A percentile compares a stretch with the other conserved stretches of the same genome.
Conservation (phyloP, 92 coral and sea anemone species). For the Pocillopora grandis region DNA sequence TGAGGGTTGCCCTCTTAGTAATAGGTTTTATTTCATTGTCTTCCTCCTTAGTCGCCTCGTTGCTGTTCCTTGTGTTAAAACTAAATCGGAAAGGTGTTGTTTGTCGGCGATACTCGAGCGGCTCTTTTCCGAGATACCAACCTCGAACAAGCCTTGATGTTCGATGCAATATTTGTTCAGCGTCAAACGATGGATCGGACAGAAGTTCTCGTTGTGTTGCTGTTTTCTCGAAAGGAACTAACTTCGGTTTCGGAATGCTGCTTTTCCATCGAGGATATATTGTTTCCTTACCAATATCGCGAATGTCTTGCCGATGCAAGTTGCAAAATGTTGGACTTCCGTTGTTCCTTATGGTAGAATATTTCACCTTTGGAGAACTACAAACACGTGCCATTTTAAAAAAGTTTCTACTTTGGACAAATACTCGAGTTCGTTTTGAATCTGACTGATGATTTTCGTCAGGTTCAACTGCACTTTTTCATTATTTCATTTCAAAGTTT, state of each 20-base stretch:
- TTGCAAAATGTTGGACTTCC: not conserved
- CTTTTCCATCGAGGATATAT: not conserved
- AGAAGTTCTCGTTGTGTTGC: not conserved
- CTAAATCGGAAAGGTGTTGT: slow-evolving; percentile 14
- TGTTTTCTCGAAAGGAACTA: not conserved
- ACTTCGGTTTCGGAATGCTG: not conserved
- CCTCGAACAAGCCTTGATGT: slow-evolving; percentile 39
- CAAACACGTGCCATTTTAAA: slow-evolving; percentile 2
- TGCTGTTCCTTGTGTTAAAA: slow-evolving; percentile 10
- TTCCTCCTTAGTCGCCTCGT: not conserved
- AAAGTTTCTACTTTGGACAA: not conserved
- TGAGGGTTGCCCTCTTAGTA: not conserved
- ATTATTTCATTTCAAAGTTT: not conserved
- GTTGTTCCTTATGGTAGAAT: not conserved
- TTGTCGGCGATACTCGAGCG: slow-evolving; percentile 16
- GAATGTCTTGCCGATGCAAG: not conserved
- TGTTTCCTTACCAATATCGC: not conserved
- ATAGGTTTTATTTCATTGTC: not conserved
- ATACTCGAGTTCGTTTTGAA: not conserved
- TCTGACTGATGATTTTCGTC: not conserved
- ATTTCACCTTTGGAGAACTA: not conserved
- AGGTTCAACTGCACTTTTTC: not conserved
- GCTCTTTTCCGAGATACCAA: slow-evolving; percentile 40
- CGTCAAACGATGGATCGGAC: not conserved
- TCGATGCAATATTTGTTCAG: slow-evolving; percentile 3